phyloP scores from a whole-genome alignment of 1,140 invertebrate species.

The Frieseomelitta varia region DNA sequence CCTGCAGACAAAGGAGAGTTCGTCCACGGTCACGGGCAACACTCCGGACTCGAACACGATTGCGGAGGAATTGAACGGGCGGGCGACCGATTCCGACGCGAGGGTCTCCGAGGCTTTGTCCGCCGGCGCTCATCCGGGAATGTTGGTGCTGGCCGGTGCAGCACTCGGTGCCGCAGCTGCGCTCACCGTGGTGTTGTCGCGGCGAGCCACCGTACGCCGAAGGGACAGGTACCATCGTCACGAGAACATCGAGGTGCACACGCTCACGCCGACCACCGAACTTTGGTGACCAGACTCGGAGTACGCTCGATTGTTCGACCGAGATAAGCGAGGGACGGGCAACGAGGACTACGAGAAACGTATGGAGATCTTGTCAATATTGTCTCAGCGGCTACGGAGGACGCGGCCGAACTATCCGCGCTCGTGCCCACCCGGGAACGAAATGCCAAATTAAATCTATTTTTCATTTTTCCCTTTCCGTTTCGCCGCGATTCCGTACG shows the following conservation, averaged over 20 bases:
- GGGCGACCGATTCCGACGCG: conserved; percentile 75
- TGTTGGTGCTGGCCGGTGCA: conserved; percentile 80
- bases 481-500: background rate
- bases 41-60: conserved; percentile 68
- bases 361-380: conserved; percentile 17
- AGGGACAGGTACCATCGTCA: conserved; percentile 79
- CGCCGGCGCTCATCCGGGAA: conserved; percentile 80
- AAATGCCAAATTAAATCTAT: conserved; percentile 33
- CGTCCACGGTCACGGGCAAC: background rate
- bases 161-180: conserved; percentile 79
- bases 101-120: conserved; percentile 68
- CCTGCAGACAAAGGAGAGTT: conserved; percentile 40
- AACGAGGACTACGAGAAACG: conserved; percentile 35
- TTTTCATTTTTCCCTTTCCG: background rate
- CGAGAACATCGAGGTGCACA: conserved; percentile 87
- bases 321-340: conserved; percentile 33
- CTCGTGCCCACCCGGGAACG: too few relatives aligned
- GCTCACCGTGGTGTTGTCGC: conserved; percentile 78
- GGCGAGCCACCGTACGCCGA: conserved; percentile 71
- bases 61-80: conserved; percentile 76
- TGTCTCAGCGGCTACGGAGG: conserved; percentile 8
- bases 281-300: conserved; percentile 85
- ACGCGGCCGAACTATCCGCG: background rate
- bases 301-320: conserved; percentile 54
- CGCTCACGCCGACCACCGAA: conserved; percentile 85